These are phyloP conservation scores for Perizoma flavofasciatum DNA, from an alignment of 2,888 invertebrate species.

Conservation along the genomic window DNA sequence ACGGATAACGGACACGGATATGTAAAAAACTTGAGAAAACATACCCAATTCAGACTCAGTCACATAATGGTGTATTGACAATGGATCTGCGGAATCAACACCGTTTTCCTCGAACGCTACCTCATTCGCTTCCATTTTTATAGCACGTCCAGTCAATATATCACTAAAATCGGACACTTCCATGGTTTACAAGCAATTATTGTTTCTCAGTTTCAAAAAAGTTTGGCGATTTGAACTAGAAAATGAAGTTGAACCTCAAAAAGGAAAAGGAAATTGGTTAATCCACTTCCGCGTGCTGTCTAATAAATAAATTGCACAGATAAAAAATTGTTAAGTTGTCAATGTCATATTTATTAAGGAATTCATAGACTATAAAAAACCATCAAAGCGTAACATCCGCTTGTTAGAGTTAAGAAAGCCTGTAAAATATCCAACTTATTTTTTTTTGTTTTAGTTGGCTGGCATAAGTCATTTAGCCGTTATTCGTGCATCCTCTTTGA, in stretches of 20 bases:
- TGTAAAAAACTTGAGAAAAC: constrained; percentile 21
- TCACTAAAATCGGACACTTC: constrained; percentile 75
- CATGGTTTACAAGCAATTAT: constrained; percentile 48
- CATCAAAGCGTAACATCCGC: no score
- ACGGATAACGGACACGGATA: background rate
- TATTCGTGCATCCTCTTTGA: no score
- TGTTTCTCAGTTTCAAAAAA: constrained; percentile 40
- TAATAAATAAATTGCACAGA: constrained; percentile 28
- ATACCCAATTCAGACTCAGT: constrained; percentile 77
- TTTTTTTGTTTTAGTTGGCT: background rate
- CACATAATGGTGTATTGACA: constrained; percentile 76
- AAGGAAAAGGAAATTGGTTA: constrained; percentile 66
- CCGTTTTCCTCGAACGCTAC: constrained; percentile 58
- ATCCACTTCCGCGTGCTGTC: constrained; percentile 78
- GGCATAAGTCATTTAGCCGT: no score
- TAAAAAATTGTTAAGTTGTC: constrained; percentile 9
- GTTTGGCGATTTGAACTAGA: constrained; percentile 32
- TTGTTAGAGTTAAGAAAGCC: background rate
- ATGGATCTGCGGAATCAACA: constrained; percentile 60
- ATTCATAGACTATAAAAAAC: no score
- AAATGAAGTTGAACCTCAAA: constrained; percentile 28
- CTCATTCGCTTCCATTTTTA: constrained; percentile 75
- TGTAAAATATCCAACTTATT: background rate
- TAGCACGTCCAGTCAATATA: constrained; percentile 66
- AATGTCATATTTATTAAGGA: no score